These are phyloP conservation scores for Gymnoscelis rufifasciata DNA, from an alignment of 2,888 invertebrate genomes.

Conservation along the genomic window DNA sequence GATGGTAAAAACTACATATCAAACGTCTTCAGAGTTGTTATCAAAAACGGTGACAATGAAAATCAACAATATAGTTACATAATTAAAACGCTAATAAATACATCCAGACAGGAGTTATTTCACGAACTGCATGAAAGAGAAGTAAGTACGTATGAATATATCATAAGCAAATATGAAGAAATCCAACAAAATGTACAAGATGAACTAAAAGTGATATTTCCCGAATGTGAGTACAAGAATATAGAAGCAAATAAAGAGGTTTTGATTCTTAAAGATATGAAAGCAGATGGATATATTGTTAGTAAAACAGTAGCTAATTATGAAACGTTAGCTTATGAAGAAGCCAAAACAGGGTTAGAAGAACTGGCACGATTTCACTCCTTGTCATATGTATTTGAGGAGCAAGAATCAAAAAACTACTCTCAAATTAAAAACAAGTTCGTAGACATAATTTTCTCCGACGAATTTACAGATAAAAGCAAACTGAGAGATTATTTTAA, in stretches of 20 bases:
- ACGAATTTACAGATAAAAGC: conserved; percentile 54
- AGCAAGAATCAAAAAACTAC: conserved; percentile 36
- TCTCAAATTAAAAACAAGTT: conserved; percentile 40
- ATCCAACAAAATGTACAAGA: conserved; percentile 43
- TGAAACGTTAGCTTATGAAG: conserved; percentile 43
- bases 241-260: conserved; percentile 52
- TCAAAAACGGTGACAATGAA: conserved; percentile 43
- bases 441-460: conserved; percentile 53
- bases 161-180: conserved; percentile 45
- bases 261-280: conserved; percentile 59
- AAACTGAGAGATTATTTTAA: conserved; percentile 55
- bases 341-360: conserved; percentile 43
- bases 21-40: conserved; percentile 59
- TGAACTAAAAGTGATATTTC: conserved; percentile 42
- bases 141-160: conserved; percentile 49
- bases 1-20: conserved; percentile 59
- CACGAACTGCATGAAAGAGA: conserved; percentile 60
- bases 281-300: conserved; percentile 44
- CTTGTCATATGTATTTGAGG: conserved; percentile 52
- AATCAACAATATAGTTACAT: conserved; percentile 46
- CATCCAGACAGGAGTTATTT: conserved; percentile 57
- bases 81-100: conserved; percentile 63
- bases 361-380: conserved; percentile 65
- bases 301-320: conserved; percentile 43
- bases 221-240: conserved; percentile 48